Conservation (phyloP, 2,113 vertebrate species). For the Megaceryle torquata region DNA sequence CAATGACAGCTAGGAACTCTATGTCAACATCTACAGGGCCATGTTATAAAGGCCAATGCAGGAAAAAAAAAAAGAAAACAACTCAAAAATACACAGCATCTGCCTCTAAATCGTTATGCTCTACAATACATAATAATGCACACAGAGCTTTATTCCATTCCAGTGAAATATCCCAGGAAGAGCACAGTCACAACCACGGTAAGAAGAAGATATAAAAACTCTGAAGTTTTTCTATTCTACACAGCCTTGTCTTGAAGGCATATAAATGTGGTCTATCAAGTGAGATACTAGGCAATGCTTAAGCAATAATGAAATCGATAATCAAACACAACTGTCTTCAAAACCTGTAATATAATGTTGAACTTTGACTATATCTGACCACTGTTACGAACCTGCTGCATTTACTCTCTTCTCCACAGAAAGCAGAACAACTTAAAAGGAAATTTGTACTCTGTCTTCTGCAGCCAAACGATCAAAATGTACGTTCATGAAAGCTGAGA, state of each 20-base stretch:
- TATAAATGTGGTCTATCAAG: background rate
- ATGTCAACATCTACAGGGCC: background rate
- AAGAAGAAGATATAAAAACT: background rate
- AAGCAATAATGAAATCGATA: background rate
- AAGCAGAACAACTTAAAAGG: background rate
- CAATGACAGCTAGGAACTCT: background rate
- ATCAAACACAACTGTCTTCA: background rate
- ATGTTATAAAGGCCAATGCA: accelerated
- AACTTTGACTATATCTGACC: background rate
- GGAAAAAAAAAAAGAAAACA: background rate
- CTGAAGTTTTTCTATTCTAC: background rate
- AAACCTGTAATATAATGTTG: background rate
- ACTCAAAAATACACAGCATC: background rate
- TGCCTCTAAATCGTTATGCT: background rate
- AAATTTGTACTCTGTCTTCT: slow-evolving; percentile 1
- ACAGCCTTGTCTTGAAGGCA: background rate
- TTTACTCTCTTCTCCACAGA: background rate
- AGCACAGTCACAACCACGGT: background rate
- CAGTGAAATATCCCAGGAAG: background rate
- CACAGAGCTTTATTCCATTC: background rate
- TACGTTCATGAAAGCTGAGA: background rate
- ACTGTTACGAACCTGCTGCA: background rate
- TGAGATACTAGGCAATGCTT: background rate
- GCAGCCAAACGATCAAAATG: background rate
- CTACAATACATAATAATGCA: background rate